Evolutionary conservation across 2,888 invertebrate species (phyloP).

Genomic region (Diaperis boleti): DNA sequence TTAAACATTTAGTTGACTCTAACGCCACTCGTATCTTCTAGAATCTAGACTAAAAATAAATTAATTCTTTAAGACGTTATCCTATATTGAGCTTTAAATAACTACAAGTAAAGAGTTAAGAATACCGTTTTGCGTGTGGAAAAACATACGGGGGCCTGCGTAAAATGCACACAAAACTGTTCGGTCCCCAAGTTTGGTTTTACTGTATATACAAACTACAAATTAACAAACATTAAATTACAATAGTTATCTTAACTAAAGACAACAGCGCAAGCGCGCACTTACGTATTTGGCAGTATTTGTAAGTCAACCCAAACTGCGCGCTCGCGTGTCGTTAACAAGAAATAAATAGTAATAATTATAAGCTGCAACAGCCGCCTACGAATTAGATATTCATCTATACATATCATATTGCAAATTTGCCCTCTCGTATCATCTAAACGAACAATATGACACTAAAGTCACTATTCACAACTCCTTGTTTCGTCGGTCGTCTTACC

Average conservation of each 20-base stretch:
- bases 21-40: constrained; percentile 15
- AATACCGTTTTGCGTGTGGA: too few relatives aligned
- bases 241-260: too few relatives aligned
- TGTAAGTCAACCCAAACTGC: too few relatives aligned
- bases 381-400: constrained; percentile 8
- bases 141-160: too few relatives aligned
- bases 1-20: constrained; percentile 21
- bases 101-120: too few relatives aligned
- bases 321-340: too few relatives aligned
- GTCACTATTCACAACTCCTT: constrained; percentile 13
- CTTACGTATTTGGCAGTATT: too few relatives aligned
- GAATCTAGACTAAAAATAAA: constrained; percentile 22
- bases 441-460: constrained; percentile 14
- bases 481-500: constrained; percentile 51
- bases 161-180: too few relatives aligned
- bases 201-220: constrained; percentile 27
- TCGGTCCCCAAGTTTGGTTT: constrained; percentile 22
- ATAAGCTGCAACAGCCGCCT: not conserved
- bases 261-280: too few relatives aligned
- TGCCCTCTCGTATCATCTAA: constrained; percentile 46
- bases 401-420: constrained; percentile 53
- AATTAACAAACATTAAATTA: constrained; percentile 7
- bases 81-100: constrained; percentile 14
- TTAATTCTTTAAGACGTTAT: constrained; percentile 2
- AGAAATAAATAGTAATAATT: too few relatives aligned